These are phyloP conservation scores for Mylabris sibirica DNA, from an alignment of 2,888 invertebrate genomes.

Conservation along the genomic window DNA sequence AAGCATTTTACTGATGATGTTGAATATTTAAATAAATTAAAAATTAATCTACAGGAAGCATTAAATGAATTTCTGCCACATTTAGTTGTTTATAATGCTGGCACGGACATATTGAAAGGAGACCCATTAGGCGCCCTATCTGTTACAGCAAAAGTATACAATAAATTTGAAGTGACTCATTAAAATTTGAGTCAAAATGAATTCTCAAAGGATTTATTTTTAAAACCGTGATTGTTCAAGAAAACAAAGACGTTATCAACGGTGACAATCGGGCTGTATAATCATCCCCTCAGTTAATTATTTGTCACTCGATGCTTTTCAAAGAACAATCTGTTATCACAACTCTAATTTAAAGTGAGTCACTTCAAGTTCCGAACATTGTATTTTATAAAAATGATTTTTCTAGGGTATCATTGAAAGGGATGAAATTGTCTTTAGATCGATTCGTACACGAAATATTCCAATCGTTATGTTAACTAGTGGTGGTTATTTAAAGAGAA, in stretches of 20 bases:
- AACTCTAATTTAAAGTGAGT: no score
- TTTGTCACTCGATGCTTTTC: no score
- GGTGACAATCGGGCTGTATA: no score
- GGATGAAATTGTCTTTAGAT: constrained; percentile 83
- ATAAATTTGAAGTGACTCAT: no score
- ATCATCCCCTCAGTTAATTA: no score
- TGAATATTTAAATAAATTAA: constrained; percentile 73
- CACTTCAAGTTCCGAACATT: no score
- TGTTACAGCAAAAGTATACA: constrained; percentile 71
- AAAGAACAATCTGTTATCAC: no score
- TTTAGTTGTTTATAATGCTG: constrained; percentile 91
- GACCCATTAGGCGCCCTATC: constrained; percentile 80
- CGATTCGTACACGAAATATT: constrained; percentile 69
- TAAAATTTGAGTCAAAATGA: neutral
- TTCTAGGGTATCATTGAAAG: constrained; percentile 83
- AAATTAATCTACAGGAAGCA: constrained; percentile 72
- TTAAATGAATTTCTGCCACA: constrained; percentile 78
- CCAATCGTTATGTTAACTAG: constrained; percentile 89
- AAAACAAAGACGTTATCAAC: no score
- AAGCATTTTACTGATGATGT: constrained; percentile 67
- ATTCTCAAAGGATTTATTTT: no score
- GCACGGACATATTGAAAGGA: constrained; percentile 81
- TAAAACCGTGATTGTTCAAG: neutral
- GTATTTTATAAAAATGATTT: constrained; percentile 28
- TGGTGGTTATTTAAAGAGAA: constrained; percentile 82